Percentiles rank a stretch among this genome's conserved stretches.
phyloP scores from a whole-genome alignment of 2,113 vertebrate species.

The Silurus glanis region DNA sequence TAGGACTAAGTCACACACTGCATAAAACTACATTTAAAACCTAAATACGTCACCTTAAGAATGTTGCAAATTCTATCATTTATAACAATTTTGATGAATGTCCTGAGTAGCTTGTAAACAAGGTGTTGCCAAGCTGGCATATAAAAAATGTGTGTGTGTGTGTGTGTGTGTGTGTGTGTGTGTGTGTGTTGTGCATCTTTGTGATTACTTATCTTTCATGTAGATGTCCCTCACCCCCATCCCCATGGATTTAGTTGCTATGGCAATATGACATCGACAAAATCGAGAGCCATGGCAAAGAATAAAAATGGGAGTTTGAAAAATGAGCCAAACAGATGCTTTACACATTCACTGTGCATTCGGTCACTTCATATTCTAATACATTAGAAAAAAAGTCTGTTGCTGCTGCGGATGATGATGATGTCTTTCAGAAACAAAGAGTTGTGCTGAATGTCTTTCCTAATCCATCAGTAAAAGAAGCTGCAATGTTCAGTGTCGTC shows the following conservation, averaged over 20 bases:
- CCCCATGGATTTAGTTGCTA: constrained; percentile 74
- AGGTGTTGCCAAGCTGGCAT: constrained; percentile 11
- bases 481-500: neutral
- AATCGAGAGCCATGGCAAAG: constrained; percentile 63
- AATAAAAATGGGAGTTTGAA: constrained; percentile 65
- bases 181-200: constrained; percentile 47
- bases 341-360: constrained; percentile 21
- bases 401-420: neutral
- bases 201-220: constrained; percentile 66
- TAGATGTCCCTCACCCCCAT: constrained; percentile 62
- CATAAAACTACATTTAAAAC: neutral
- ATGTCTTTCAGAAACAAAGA: neutral
- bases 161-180: constrained; percentile 2
- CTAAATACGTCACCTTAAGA: neutral
- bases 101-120: neutral
- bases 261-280: constrained; percentile 66
- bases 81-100: neutral
- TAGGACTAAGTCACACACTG: neutral
- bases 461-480: neutral
- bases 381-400: neutral
- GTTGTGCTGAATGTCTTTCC: neutral
- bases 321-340: constrained; percentile 53
- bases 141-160: constrained; percentile 12
- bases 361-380: neutral
- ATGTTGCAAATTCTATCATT: neutral